Evolutionary conservation across 2,888 invertebrate species (phyloP), one percentile per base, ranked within the genome.

Genomic region (Sepioteuthis lessoniana): DNA sequence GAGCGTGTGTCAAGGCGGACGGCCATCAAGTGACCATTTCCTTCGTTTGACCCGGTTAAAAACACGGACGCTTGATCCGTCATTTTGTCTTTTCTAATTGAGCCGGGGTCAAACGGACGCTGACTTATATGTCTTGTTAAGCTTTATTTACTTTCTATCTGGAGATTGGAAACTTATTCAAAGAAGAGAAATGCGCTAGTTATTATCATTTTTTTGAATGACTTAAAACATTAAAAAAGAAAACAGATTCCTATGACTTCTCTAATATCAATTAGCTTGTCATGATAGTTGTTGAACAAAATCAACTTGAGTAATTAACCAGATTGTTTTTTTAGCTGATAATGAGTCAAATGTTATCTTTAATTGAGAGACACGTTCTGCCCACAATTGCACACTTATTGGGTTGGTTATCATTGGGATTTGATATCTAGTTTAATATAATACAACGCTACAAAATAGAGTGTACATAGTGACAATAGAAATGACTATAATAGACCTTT

Each of bases 1-100:
- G 76, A 76, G 76, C 76, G 76, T 76, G 76, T 76, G 76, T 76
- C 76, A 76, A n/a, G 76, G 76, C 76, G 76, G 76, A 76, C 76
- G 76, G n/a, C 76, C n/a, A 76, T 35, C n/a, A 76, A 76, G 76
- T 76, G 76, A 76, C 76, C n/a, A 76, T 35, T 76, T 76, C 76
- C 76, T 76, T 76, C 76, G 76, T 76, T 76, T 76, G 76, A 76
- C 76, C 76, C 76, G 76, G 76, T 76, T 76, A 76, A 76, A 76
- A 76, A 76, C 76, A 76, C 76, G 76, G n/a, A 76, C 76, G n/a
- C 76, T 19, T 76, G 76, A 76, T 76, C 35, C n/a, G 76, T 76
- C 76, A 76, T 76, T 35, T 76, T 76, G 76, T 76, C 76, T 76
- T 19, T 76, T n/a, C 76, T 76, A 76, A 76, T 76, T 76, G 76